These are phyloP conservation scores for Syngnathoides biaculeatus DNA, from an alignment of 2,113 vertebrate genomes.

Conservation along the genomic window DNA sequence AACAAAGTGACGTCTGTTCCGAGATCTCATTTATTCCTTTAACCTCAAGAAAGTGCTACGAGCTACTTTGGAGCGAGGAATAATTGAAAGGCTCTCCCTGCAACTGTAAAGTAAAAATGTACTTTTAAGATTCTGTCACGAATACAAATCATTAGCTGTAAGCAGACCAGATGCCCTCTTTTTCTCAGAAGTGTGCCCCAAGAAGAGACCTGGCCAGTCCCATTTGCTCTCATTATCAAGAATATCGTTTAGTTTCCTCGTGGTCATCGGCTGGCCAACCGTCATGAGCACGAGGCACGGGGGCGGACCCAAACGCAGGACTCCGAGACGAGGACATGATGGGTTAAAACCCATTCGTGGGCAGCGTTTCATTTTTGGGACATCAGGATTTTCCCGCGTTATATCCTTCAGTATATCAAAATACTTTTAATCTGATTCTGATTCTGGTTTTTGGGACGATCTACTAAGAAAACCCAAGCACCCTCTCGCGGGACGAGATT, in stretches of 20 bases:
- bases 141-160: background rate
- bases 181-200: background rate
- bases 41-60: background rate
- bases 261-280: background rate
- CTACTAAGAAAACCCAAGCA: no score
- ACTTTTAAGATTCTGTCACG: background rate
- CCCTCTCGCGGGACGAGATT: no score
- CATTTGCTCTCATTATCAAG: background rate
- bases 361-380: no score
- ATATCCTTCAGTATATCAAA: no score
- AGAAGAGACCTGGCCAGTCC: background rate
- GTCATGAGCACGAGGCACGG: no score
- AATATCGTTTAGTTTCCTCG: background rate
- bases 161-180: background rate
- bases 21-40: background rate
- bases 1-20: background rate
- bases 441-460: no score
- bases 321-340: no score
- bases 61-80: background rate
- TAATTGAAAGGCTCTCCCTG: constrained; percentile 1
- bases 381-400: no score
- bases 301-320: no score
- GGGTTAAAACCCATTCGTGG: no score
- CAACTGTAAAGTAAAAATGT: background rate
- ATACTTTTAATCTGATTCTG: no score